Evolutionary conservation across 2,888 invertebrate species (phyloP).

Genomic region (Iphiclides podalirius): DNA sequence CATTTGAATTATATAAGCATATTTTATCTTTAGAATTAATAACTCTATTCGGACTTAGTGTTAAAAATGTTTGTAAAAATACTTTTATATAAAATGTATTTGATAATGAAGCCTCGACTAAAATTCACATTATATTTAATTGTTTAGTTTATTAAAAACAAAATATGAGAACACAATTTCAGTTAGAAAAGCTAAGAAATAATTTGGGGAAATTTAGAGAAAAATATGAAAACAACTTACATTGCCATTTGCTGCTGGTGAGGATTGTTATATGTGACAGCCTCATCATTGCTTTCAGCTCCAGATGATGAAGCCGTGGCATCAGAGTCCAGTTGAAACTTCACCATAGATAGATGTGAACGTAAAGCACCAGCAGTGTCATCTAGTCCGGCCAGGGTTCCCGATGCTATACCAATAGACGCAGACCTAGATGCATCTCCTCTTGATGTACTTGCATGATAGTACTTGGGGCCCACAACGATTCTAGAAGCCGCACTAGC

Average conservation of each 20-base stretch:
- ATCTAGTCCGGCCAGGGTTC: constrained; percentile 84
- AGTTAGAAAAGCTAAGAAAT: too few species aligned
- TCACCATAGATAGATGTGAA: constrained; percentile 86
- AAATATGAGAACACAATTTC: too few species aligned
- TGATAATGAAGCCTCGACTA: too few species aligned
- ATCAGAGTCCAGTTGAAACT: constrained; percentile 92
- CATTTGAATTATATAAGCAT: too few species aligned
- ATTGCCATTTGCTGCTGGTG: constrained; percentile 88
- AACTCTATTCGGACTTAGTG: too few species aligned
- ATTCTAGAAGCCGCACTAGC: constrained; percentile 62
- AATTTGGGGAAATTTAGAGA: background rate
- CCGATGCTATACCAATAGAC: constrained; percentile 77
- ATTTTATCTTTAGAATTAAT: too few species aligned
- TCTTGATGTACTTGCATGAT: constrained; percentile 83
- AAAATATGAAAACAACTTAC: constrained; percentile 82
- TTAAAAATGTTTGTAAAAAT: too few species aligned
- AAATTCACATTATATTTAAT: too few species aligned
- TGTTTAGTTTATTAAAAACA: too few species aligned
- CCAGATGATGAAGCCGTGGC: constrained; percentile 96
- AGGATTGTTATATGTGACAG: constrained; percentile 87
- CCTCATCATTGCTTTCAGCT: constrained; percentile 96
- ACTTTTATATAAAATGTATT: too few species aligned
- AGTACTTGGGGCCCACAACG: constrained; percentile 63
- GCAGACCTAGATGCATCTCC: constrained; percentile 88
- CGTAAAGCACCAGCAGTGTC: constrained; percentile 86